Evolutionary conservation across 1,140 invertebrate species (phyloP), one percentile per base, ranked within the genome.

Genomic region (Ips typographus): DNA sequence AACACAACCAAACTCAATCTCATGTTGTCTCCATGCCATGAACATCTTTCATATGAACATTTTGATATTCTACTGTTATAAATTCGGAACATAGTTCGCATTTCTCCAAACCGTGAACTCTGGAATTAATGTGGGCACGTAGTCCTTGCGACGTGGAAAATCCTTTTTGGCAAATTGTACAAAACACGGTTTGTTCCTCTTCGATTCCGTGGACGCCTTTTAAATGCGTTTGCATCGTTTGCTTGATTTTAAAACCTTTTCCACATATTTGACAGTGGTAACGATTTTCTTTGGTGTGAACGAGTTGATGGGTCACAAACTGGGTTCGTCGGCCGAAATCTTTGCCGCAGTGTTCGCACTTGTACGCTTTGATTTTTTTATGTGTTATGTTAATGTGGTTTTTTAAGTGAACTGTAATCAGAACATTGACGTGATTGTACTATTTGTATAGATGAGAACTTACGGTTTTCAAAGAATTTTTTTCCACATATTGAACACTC

Each of bases 211-310:
- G 68, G 1, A 70, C 68, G 22, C 68, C 68, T 51, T 70, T 70
- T n/a, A 70, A 42, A 57, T 70, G 68, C 2, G 68, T 70, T 52
- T 70, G 68, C 68, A 70, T 64, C 6, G 60, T 70, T 40, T 70
- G 68, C 51, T 70, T 70, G 3, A 70, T 70, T 41, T 70, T 70
- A 40, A 70, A 70, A 1, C 68, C 68, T 58, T 70, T 70, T 2
- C 71, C 71, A 40, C 77, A 78, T 2, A 76, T 71, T 6, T 81
- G 77, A 70, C 85, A 87, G 2, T 76, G 74, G 55, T 74, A 74
- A 2, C 69, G 73, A 56, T 49, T 71, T 44, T 71, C 71, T 52
- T 74, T 65, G n/a, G 61, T 72, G 40, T 78, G 77, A 2, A 73
- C 73, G 52, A 73, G 73, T 53, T 71, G 71, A 58, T 78, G 77